Evolutionary conservation across 2,888 invertebrate species (phyloP), one percentile per base, ranked within the genome.

Genomic region (Apocheima hispidaria): DNA sequence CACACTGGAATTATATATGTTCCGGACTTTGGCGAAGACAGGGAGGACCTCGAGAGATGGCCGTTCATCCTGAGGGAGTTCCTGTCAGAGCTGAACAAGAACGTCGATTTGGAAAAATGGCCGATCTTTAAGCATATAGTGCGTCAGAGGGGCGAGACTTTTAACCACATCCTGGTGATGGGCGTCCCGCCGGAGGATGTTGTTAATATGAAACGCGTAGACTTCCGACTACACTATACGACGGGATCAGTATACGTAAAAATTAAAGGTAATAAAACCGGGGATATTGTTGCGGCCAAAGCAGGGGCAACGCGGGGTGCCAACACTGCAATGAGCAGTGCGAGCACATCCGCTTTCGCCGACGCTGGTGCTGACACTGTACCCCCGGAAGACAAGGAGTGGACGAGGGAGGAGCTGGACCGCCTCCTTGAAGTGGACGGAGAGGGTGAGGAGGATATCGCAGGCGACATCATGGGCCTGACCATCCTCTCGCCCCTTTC

Each of bases 181-280:
- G 26, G 26, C 2, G 14, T 43, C 7, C 26, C 43, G 5, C 14
- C 26, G 2, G 14, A 23, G 12, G 26, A 43, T 9, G n/a, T 26
- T 4, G 26, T 3, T 0, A 26, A 26, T 0, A 2, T 43, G 21
- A 21, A 43, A n/a, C 14, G 14, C 26, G 43, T 43, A 23, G 6
- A 43, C 23, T 14, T 6, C 21, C n/a, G 43, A 9, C 26, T 43
- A 1, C 14, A 23, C 7, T 43, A 23, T 14, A 66, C 66, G 68
- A 60, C 61, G 50, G 56, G 46, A 14, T 26, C 26, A 5, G 14
- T 36, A 10, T 33, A 26, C n/a, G n/a, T 26, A 6, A 26, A 26
- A 26, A 4, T 1, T 7, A 26, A 26, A 26, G 7, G 6, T 4
- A 4, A 4, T n/a, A n/a, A n/a, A n/a, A n/a, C n/a, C n/a, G n/a